phyloP scores from a whole-genome alignment of 2,888 invertebrate genomes.

The Thumatha senex region DNA sequence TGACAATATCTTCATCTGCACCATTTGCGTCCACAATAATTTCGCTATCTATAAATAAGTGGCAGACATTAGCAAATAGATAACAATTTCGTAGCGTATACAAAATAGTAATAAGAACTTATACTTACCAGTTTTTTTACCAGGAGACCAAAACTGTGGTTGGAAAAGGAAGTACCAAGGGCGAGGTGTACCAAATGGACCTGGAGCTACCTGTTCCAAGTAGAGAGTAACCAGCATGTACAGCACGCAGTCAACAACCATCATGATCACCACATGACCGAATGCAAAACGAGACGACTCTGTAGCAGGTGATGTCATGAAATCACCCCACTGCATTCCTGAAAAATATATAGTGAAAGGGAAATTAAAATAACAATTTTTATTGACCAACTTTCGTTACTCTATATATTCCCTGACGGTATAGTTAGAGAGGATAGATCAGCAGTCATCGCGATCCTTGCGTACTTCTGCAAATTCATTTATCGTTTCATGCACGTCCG shows the following conservation, averaged over 20 bases:
- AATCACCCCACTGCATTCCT: constrained; percentile 86
- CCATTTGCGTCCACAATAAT: constrained; percentile 21
- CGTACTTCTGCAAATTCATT: too few relatives aligned
- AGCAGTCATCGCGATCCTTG: too few relatives aligned
- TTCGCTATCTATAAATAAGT: constrained; percentile 33
- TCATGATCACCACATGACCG: constrained; percentile 88
- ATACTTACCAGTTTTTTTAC: constrained; percentile 32
- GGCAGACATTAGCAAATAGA: not conserved
- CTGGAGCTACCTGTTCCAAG: constrained; percentile 93
- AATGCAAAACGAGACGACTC: constrained; percentile 87
- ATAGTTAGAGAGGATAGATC: too few relatives aligned
- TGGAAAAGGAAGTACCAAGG: constrained; percentile 92
- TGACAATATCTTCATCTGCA: constrained; percentile 42
- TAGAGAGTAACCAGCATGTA: constrained; percentile 92
- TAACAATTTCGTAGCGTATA: not conserved
- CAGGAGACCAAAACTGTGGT: constrained; percentile 79
- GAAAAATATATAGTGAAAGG: not conserved
- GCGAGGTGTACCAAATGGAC: constrained; percentile 91
- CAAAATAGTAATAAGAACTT: not conserved
- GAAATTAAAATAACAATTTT: too few relatives aligned
- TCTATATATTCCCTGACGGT: too few relatives aligned
- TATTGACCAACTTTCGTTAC: too few relatives aligned
- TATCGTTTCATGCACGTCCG: too few relatives aligned
- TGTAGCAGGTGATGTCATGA: constrained; percentile 84
- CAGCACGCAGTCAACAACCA: constrained; percentile 87